phyloP scores from a whole-genome alignment of 2,113 vertebrate genomes.

The Elephantulus edwardii region DNA sequence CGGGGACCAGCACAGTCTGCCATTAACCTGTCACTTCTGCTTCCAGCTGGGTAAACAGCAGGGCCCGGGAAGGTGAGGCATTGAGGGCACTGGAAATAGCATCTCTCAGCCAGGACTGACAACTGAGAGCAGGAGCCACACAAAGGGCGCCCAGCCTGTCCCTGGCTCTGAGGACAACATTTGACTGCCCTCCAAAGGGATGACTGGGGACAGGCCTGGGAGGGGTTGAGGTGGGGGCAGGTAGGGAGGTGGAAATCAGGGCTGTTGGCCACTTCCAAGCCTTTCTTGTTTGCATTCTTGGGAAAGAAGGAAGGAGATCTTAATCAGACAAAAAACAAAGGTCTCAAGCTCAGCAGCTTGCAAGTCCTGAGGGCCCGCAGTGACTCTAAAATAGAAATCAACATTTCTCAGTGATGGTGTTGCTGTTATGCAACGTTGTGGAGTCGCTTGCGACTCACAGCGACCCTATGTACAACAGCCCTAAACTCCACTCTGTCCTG shows the following conservation, averaged over 20 bases:
- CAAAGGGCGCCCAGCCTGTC: neutral
- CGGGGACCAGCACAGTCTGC: neutral
- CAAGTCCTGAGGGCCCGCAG: rapidly evolving
- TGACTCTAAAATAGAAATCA: neutral
- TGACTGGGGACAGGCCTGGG: no score
- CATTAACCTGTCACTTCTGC: slow-evolving; percentile 59
- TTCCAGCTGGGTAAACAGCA: slow-evolving; percentile 47
- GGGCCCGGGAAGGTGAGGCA: slow-evolving; percentile 12
- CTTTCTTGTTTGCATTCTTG: neutral
- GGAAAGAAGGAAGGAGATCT: neutral
- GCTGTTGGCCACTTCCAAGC: neutral
- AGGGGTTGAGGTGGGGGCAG: no score
- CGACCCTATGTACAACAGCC: no score
- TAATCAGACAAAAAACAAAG: neutral
- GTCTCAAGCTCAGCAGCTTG: neutral
- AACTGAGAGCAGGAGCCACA: neutral
- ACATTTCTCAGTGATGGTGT: neutral
- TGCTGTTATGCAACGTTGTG: no score
- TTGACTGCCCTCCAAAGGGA: neutral
- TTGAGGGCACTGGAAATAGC: neutral
- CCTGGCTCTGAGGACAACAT: neutral
- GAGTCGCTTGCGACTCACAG: no score
- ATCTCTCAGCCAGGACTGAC: neutral
- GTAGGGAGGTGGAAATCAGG: neutral
- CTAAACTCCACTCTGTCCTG: no score